Evolutionary conservation across 2,113 vertebrate genomes (phyloP).

Genomic region (Solenodon paradoxus): DNA sequence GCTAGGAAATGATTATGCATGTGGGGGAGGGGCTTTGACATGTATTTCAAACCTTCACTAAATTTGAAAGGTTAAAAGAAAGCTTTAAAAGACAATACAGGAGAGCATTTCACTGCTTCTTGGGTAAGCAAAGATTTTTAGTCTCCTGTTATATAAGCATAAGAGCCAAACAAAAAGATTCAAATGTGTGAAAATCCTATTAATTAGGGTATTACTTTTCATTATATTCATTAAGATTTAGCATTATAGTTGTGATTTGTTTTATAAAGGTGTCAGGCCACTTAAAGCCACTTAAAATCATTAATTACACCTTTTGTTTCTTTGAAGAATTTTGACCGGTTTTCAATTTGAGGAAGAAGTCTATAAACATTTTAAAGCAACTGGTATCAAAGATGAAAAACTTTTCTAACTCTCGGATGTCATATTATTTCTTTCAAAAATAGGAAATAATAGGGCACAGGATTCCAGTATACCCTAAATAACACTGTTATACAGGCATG

Average conservation of each 20-base stretch:
- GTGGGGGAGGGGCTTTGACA: not conserved
- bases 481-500: not conserved
- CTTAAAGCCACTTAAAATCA: too few species aligned
- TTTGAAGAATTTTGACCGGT: not conserved
- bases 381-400: not conserved
- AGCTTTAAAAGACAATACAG: not conserved
- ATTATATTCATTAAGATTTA: not conserved
- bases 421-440: not conserved
- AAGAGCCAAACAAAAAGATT: not conserved
- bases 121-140: not conserved
- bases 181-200: not conserved
- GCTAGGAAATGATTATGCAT: not conserved
- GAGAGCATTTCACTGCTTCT: not conserved
- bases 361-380: not conserved
- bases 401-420: not conserved
- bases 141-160: not conserved
- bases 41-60: not conserved
- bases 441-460: slow-evolving; percentile 12
- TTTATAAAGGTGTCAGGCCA: not conserved
- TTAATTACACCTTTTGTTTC: too few species aligned
- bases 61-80: not conserved
- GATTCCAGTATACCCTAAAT: slow-evolving; percentile 4
- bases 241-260: not conserved
- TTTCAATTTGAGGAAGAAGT: not conserved
- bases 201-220: not conserved